phyloP scores from a whole-genome alignment of 2,888 invertebrate species.

The Torymus auratus region DNA sequence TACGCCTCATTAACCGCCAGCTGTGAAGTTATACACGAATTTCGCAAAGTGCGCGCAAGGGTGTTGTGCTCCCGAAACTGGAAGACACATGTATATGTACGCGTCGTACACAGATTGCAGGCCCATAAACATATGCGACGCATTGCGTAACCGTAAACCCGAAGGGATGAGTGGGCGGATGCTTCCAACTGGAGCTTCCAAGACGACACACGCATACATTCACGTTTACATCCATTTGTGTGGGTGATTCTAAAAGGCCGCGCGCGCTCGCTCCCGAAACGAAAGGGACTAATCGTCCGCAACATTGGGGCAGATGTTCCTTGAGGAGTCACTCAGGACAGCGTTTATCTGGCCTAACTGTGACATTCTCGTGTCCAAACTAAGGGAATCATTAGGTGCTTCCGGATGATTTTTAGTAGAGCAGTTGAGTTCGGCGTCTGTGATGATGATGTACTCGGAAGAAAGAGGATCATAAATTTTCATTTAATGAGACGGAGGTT shows the following conservation, averaged over 20 bases:
- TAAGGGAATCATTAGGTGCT: conserved; percentile 46
- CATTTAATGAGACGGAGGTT: neutral
- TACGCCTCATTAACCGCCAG: too few species aligned
- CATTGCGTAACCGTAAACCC: conserved; percentile 71
- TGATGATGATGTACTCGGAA: neutral
- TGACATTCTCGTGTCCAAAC: conserved; percentile 41
- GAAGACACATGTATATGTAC: conserved; percentile 25
- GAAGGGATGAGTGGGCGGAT: conserved; percentile 71
- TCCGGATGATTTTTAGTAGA: conserved; percentile 24
- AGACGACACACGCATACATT: conserved; percentile 21
- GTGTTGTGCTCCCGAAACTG: neutral
- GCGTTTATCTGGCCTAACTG: conserved; percentile 43
- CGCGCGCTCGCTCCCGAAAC: conserved; percentile 26
- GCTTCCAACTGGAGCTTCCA: conserved; percentile 56
- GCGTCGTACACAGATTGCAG: neutral
- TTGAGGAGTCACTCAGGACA: conserved; percentile 19
- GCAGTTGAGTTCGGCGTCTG: conserved; percentile 4
- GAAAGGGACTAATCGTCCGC: conserved; percentile 67
- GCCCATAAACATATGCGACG: conserved; percentile 61
- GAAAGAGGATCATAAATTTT: conserved; percentile 38
- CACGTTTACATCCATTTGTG: conserved; percentile 24
- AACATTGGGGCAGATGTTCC: conserved; percentile 68
- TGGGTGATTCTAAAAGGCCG: conserved; percentile 48
- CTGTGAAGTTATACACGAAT: too few species aligned
- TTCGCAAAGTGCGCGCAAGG: too few species aligned